Base-by-base conservation (phyloP, 2,113 vertebrate genomes). In the Acrocephalus arundinaceus region DNA sequence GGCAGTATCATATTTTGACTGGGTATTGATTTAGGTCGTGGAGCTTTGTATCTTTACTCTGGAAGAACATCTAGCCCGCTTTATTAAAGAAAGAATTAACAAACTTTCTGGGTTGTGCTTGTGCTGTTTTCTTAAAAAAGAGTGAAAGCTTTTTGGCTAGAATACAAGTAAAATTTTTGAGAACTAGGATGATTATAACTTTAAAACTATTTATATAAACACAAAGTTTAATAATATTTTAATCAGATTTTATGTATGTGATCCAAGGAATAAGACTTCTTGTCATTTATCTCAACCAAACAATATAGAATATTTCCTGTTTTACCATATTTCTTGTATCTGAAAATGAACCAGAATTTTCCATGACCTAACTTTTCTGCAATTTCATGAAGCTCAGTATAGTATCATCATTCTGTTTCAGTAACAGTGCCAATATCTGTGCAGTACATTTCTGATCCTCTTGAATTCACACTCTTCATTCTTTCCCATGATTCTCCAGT, bases 11-110 rank as follows among this genome's bases (percentile, higher is more conserved):
- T 87, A 67, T 85, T 82, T 78, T 73, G 59, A 59, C 22, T 61
- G 85, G 80, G 51, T 96, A 87, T 95, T 95, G 94, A 91, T 92
- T 95, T 96, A 94, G 88, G 88, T 75, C 0, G 3, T 96, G 90
- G 88, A 96, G 72, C 87, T 96, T 91, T 96, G 81, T 96, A 92
- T 93, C 95, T 97, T 95, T 72, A 43, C 82, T 91, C 62, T 76
- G 68, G 77, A 63, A 90, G 75, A 96, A 85, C 52, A 77, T 94
- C 85, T 81, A 85, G 79, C 77, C 82, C 12, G 7, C 95, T 94
- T 93, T 89, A 95, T 97, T 97, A 97, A 97, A 96, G 96, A 85
- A 93, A 90, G 39, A 78, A 82, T 57, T 68, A 92, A 81, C 55
- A 90, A n/a, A 73, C 51, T 51, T 80, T 65, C 52, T 63, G 89